These are phyloP conservation scores for Gymnothorax javanicus DNA, from an alignment of 2,797 vertebrate genomes.

Conservation along the genomic window DNA sequence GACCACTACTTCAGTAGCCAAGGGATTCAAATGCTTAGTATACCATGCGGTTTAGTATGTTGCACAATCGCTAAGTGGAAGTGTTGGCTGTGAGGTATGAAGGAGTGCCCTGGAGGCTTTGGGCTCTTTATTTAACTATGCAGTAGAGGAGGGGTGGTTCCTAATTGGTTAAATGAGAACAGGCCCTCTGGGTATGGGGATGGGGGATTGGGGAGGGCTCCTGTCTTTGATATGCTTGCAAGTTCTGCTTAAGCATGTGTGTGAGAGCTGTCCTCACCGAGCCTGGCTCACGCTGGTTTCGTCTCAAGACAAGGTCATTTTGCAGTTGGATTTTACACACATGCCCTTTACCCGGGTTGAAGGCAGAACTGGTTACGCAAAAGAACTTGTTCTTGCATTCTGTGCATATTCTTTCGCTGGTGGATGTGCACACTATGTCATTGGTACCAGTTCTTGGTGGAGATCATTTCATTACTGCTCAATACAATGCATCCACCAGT, in stretches of 20 bases:
- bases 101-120: conserved; percentile 12
- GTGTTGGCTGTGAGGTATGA: background rate
- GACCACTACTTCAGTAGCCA: background rate
- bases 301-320: background rate
- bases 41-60: background rate
- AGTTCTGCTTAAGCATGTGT: conserved; percentile 1
- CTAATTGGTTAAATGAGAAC: conserved; percentile 41
- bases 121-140: conserved; percentile 25
- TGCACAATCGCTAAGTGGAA: background rate
- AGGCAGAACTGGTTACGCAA: background rate
- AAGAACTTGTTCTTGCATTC: background rate
- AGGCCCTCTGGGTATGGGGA: conserved; percentile 38
- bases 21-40: background rate
- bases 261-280: background rate
- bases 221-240: conserved; percentile 16
- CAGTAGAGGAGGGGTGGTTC: conserved; percentile 14
- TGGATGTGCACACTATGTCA: background rate
- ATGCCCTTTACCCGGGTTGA: background rate
- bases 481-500: background rate
- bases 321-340: background rate
- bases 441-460: background rate
- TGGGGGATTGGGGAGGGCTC: conserved; percentile 37
- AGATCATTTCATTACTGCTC: background rate
- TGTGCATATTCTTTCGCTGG: background rate
- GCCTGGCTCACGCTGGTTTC: background rate